phyloP scores from a whole-genome alignment of 2,888 invertebrate species.

The Dermolepida albohirtum region DNA sequence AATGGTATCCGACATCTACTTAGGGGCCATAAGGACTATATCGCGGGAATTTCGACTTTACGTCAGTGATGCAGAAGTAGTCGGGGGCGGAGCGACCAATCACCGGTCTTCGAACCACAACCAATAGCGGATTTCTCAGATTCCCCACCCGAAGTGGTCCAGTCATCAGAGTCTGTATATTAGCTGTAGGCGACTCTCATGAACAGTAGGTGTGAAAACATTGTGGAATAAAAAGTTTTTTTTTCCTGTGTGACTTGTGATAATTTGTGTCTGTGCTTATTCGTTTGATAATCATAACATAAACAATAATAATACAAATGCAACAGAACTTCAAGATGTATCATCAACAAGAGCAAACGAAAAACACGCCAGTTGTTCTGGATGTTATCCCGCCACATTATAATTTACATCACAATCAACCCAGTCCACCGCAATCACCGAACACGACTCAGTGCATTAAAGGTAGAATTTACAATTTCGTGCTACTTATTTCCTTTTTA shows the following conservation, averaged over 20 bases:
- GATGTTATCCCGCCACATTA: conserved; percentile 72
- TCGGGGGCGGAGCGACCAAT: conserved; percentile 57
- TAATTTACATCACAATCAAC: conserved; percentile 59
- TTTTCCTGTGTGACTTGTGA: no score
- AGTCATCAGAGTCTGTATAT: conserved; percentile 43
- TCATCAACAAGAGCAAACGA: conserved; percentile 57
- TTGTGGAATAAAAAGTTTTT: no score
- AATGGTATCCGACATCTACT: conserved; percentile 63
- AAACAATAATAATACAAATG: no score
- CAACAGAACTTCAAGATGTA: conserved; percentile 49
- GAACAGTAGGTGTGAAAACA: not conserved
- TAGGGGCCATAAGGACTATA: conserved; percentile 61
- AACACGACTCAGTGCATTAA: conserved; percentile 62
- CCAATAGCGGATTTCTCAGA: conserved; percentile 57
- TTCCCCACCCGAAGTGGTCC: conserved; percentile 48
- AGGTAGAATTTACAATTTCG: conserved; percentile 54
- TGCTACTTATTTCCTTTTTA: no score
- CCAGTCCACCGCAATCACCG: conserved; percentile 67
- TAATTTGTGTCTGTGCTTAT: not conserved
- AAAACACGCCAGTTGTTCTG: conserved; percentile 69
- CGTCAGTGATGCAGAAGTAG: conserved; percentile 47
- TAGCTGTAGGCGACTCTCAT: conserved; percentile 16
- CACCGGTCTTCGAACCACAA: conserved; percentile 58
- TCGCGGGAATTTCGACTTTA: conserved; percentile 54
- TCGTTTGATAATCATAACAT: no score